Evolutionary conservation across 2,888 invertebrate species (phyloP), one percentile per base, ranked within the genome.

Genomic region (Lasioglossum morio): DNA sequence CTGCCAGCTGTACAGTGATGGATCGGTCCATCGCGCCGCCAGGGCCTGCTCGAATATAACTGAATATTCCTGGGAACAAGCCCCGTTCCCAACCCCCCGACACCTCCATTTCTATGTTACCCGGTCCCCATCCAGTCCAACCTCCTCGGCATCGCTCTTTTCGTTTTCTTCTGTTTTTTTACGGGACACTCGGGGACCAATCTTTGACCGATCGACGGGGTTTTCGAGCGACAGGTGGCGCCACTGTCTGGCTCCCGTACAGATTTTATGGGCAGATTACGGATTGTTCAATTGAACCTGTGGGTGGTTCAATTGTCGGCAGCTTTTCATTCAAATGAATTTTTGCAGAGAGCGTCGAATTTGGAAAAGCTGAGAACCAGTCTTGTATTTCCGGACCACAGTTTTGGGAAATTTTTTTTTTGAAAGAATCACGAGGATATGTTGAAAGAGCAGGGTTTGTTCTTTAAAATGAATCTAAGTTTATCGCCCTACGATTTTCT

Each of bases 1-100:
- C 88, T 91, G 90, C 86, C 90, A 88, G 63, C 79, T 77, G 82
- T 85, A 88, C 90, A 83, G 89, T 92, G 92, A 92, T 92, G 89
- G 92, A 92, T 92, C 88, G 91, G 75, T 77, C 79, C 57, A 37
- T 69, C 79, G 74, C 78, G 81, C 70, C 73, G 81, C 30, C 34
- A 66, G 75, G 69, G 74, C 72, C 37, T 30, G 57, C 48, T 72
- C 79, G 43, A 72, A 40, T 34, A 40, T 34, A n/a, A 40, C 57
- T 46, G 80, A 74, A 43, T 79, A 73, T 85, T 70, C 75, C 76
- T 81, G 40, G 60, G 72, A 81, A 75, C 48, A 16, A 69, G 30
- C 40, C 34, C 27, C 43, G 30, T 37, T 70, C n/a, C 72, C n/a
- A 70, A 43, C 37, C 27, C 27, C 60, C 27, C 34, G 66, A 66